Conservation (phyloP, 2,888 invertebrate species). For the Epirrita christyi region DNA sequence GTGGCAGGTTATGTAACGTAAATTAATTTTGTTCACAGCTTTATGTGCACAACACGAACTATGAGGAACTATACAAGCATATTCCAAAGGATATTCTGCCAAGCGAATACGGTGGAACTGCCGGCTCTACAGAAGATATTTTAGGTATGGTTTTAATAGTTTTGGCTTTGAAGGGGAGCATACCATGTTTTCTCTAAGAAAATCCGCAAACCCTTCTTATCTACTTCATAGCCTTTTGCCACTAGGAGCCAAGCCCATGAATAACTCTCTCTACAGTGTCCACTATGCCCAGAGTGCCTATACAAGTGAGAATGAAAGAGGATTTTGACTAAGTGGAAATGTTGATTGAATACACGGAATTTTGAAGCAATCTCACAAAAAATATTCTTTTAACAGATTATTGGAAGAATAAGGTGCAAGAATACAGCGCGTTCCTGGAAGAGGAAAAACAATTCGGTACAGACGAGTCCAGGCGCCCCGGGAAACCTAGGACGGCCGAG, state of each 20-base stretch:
- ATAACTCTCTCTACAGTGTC: too few species aligned
- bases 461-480: constrained; percentile 82
- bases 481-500: constrained; percentile 81
- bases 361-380: neutral
- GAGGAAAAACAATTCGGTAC: constrained; percentile 79
- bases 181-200: too few species aligned
- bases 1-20: neutral
- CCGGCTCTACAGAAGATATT: constrained; percentile 79
- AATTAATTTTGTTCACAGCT: constrained; percentile 57
- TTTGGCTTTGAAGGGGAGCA: neutral
- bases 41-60: constrained; percentile 81
- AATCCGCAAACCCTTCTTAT: too few species aligned
- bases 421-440: constrained; percentile 77
- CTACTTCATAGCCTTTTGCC: too few species aligned
- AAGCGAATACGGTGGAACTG: constrained; percentile 87
- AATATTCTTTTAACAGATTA: constrained; percentile 53
- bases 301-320: too few species aligned
- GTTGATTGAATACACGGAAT: neutral
- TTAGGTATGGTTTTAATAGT: constrained; percentile 44
- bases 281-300: too few species aligned
- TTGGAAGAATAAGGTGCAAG: constrained; percentile 75
- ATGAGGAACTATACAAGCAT: constrained; percentile 83
- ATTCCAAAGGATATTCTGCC: constrained; percentile 86
- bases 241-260: too few species aligned
- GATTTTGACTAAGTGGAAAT: too few species aligned